These are phyloP conservation scores for Euclidia mi DNA, from an alignment of 2,888 invertebrate genomes.

Conservation along the genomic window DNA sequence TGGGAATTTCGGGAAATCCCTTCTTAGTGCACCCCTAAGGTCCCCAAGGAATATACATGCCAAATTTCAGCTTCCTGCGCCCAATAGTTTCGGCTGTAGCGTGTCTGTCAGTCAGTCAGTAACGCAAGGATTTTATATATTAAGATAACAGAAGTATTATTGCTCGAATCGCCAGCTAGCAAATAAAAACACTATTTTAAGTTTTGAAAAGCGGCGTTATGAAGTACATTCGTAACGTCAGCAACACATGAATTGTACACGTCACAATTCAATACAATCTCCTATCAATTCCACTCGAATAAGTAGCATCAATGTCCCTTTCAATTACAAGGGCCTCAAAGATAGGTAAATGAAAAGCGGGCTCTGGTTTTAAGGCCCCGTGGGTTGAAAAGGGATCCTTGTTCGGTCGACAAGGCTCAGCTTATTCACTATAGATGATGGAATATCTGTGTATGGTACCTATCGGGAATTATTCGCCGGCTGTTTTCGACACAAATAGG, in stretches of 20 bases:
- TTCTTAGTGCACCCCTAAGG: too few species aligned
- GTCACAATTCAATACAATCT: slow-evolving; percentile 69
- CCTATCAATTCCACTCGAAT: slow-evolving; percentile 81
- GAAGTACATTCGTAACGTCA: slow-evolving; percentile 41
- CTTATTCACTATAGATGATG: slow-evolving; percentile 80
- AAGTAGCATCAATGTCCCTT: slow-evolving; percentile 80
- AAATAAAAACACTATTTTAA: slow-evolving; percentile 38
- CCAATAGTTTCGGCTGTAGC: too few species aligned
- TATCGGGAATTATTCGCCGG: slow-evolving; percentile 73
- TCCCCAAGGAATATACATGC: too few species aligned
- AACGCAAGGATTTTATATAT: too few species aligned
- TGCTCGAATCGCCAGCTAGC: slow-evolving; percentile 36
- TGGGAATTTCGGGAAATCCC: too few species aligned
- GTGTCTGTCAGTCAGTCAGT: too few species aligned
- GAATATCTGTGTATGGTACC: slow-evolving; percentile 77
- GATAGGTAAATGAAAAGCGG: slow-evolving; percentile 83
- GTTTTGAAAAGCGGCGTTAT: slow-evolving; percentile 29
- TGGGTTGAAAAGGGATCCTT: slow-evolving; percentile 76
- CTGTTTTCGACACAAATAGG: slow-evolving; percentile 75
- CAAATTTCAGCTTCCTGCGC: too few species aligned
- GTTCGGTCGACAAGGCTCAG: slow-evolving; percentile 71
- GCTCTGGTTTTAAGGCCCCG: slow-evolving; percentile 77
- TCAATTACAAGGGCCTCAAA: slow-evolving; percentile 79
- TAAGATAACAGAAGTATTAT: too few species aligned
- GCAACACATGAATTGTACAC: slow-evolving; percentile 57